Percentiles rank a stretch among this genome's conserved stretches.
phyloP scores from a whole-genome alignment of 2,888 invertebrate genomes.

The Tetragonula carbonaria region DNA sequence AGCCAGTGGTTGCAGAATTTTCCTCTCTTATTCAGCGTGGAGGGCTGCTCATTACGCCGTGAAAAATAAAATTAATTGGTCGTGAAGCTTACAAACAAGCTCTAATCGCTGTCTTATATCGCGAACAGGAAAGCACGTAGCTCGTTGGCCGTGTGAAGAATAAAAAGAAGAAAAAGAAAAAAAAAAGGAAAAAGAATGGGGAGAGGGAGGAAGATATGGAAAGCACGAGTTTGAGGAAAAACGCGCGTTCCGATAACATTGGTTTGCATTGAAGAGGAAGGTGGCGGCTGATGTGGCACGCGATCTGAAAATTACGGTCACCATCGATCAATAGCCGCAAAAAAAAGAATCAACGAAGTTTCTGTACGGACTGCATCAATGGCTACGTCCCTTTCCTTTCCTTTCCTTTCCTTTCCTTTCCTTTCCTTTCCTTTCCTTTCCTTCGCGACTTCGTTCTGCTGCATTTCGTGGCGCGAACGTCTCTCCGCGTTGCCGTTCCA shows the following conservation, averaged over 20 bases:
- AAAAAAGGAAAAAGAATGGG: constrained; percentile 12
- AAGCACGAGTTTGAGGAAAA: constrained; percentile 63
- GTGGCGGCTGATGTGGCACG: constrained; percentile 69
- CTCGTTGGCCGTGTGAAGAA: constrained; percentile 34
- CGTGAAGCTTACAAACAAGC: constrained; percentile 48
- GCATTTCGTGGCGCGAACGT: background rate
- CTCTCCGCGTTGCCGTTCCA: background rate
- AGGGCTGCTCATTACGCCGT: background rate
- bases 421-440: constrained; percentile 20
- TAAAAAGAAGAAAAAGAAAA: constrained; percentile 6
- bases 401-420: constrained; percentile 8
- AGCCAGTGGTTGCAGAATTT: too few species aligned
- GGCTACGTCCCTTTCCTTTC: constrained; percentile 40
- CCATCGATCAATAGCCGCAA: constrained; percentile 68
- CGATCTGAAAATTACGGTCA: constrained; percentile 72
- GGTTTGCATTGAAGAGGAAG: constrained; percentile 64
- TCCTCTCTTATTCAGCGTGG: background rate
- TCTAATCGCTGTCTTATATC: constrained; percentile 47
- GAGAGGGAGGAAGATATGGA: background rate
- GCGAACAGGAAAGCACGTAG: constrained; percentile 12
- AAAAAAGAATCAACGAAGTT: constrained; percentile 65
- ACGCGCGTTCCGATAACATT: constrained; percentile 63
- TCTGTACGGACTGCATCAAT: constrained; percentile 63
- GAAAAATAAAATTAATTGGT: constrained; percentile 43
- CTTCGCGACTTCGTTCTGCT: background rate